Evolutionary conservation across 2,888 invertebrate genomes (phyloP), one percentile per base, ranked within the genome.

Genomic region (Dugesia japonica): DNA sequence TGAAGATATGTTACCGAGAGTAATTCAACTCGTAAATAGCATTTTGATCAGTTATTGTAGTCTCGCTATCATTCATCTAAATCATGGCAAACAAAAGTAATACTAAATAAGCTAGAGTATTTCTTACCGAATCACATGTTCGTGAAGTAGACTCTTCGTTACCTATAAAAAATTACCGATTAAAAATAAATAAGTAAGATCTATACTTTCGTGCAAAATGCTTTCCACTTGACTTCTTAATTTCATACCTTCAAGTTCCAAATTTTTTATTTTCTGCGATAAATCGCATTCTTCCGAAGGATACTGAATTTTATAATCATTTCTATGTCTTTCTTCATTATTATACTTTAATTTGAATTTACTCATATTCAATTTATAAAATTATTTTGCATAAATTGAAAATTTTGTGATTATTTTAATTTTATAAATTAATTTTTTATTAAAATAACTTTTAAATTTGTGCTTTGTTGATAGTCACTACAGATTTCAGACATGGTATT

Each of bases 401-500:
- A n/a, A n/a, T n/a, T n/a, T n/a, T n/a, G n/a, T n/a, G n/a, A n/a
- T n/a, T n/a, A n/a, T n/a, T n/a, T n/a, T n/a, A n/a, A n/a, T n/a
- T n/a, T n/a, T n/a, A n/a, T n/a, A n/a, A n/a, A n/a, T n/a, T n/a
- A n/a, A n/a, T n/a, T n/a, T n/a, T n/a, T n/a, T n/a, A n/a, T n/a
- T n/a, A n/a, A n/a, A n/a, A n/a, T n/a, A n/a, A n/a, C n/a, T 13
- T 56, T 56, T 56, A 23, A 56, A 56, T 20, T 20, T 13, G 56
- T 56, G 56, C 56, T 56, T 56, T 56, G 56, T 56, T 56, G 56
- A 56, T 56, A 56, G n/a, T 56, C 56, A n/a, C 56, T 56, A 56
- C 56, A 56, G 56, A 56, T 56, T 56, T 56, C 56, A 56, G 56
- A 56, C 56, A 56, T 56, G 56, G 56, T 56, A 56, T 20, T 56